These are phyloP conservation scores for Eilema caniola DNA, from an alignment of 2,888 invertebrate species.

Conservation along the genomic window DNA sequence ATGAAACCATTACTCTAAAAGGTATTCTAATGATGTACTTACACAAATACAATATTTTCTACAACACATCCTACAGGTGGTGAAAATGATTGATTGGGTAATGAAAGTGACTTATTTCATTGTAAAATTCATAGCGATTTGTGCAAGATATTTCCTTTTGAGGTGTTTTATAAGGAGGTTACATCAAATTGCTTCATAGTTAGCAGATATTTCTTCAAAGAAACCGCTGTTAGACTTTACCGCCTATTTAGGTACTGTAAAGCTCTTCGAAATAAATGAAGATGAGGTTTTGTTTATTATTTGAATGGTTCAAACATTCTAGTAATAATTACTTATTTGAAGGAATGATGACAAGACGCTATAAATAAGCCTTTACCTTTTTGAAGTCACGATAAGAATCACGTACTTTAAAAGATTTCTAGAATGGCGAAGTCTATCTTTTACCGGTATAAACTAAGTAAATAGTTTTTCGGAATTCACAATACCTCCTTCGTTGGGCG, in stretches of 20 bases:
- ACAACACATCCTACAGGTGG: not conserved
- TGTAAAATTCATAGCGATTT: not conserved
- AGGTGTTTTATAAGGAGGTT: too few species aligned
- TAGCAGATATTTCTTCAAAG: not conserved
- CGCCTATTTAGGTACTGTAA: not conserved
- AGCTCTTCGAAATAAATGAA: not conserved
- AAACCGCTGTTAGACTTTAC: not conserved
- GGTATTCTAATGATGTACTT: too few species aligned
- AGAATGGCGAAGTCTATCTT: not conserved
- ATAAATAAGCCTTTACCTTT: not conserved
- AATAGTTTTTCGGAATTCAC: not conserved
- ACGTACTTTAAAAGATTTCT: not conserved
- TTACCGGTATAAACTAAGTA: not conserved
- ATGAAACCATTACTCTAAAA: conserved; percentile 27
- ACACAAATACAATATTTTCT: not conserved
- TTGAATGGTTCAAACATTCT: not conserved
- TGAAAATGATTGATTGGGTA: conserved; percentile 1
- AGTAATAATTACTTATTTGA: not conserved
- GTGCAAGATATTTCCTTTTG: not conserved
- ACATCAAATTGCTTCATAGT: not conserved
- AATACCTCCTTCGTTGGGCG: too few species aligned
- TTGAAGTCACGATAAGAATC: not conserved
- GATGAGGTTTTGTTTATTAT: too few species aligned
- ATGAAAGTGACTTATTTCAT: not conserved
- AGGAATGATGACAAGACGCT: not conserved